These are phyloP conservation scores for Morus bassanus DNA, from an alignment of 2,797 vertebrate species.

Conservation along the genomic window DNA sequence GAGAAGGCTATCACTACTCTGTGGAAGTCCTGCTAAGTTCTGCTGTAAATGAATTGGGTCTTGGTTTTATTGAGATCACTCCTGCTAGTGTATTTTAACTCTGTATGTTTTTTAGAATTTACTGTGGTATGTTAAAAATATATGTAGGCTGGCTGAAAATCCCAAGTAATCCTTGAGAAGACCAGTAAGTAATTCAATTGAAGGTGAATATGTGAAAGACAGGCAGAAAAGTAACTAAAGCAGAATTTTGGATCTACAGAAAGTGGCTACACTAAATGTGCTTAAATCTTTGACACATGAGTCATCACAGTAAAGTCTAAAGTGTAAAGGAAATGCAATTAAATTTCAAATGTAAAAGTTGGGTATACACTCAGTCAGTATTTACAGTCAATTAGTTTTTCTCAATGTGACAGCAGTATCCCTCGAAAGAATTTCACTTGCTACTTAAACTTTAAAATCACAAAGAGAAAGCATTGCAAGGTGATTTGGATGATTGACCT, in stretches of 20 bases:
- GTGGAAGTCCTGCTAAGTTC: neutral
- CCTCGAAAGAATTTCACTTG: conserved; percentile 17
- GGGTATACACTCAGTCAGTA: neutral
- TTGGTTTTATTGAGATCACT: neutral
- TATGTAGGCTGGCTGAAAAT: neutral
- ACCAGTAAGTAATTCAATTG: neutral
- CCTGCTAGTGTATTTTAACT: neutral
- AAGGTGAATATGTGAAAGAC: neutral
- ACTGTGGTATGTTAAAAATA: neutral
- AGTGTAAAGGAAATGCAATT: conserved; percentile 23
- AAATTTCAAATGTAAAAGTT: conserved; percentile 20
- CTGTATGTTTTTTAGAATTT: neutral
- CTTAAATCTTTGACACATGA: neutral
- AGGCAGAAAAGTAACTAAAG: neutral
- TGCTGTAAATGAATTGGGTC: neutral
- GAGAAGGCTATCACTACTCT: neutral
- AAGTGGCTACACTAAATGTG: neutral
- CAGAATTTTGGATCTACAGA: neutral
- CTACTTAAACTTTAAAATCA: conserved; percentile 18
- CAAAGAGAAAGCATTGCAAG: neutral
- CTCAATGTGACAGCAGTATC: neutral
- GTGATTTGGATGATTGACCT: neutral
- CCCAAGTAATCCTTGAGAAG: neutral
- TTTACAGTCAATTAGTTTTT: conserved; percentile 42
- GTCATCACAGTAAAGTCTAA: neutral